Evolutionary conservation across 2,797 vertebrate species (phyloP).

Genomic region (Meda fulgida): DNA sequence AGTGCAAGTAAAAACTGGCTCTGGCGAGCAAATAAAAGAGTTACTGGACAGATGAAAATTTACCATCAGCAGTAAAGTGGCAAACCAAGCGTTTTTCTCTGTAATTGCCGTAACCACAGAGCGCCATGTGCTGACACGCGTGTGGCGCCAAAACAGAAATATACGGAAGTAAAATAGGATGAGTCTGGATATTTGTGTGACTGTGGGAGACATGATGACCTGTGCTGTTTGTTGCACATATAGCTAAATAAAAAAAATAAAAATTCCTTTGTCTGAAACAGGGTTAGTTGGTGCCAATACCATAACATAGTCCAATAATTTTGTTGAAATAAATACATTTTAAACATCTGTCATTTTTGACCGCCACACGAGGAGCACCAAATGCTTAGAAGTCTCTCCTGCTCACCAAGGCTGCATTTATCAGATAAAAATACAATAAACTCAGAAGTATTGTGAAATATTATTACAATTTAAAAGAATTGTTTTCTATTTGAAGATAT

Average conservation of each 20-base stretch:
- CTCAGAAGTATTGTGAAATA: not conserved
- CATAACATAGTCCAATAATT: not conserved
- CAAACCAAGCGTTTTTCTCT: not conserved
- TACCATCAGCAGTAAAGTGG: slow-evolving; percentile 24
- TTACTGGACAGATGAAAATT: not conserved
- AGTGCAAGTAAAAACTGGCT: not conserved
- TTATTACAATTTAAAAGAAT: not conserved
- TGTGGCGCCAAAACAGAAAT: not conserved
- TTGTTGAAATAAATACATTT: no score
- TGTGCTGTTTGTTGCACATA: not conserved
- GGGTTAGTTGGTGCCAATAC: not conserved
- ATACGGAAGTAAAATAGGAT: not conserved
- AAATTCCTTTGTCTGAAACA: not conserved
- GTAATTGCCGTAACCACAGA: not conserved
- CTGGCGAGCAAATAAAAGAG: slow-evolving; percentile 4
- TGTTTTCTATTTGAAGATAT: not conserved
- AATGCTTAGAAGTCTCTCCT: not conserved
- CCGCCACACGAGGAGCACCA: no score
- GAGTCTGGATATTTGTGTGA: not conserved
- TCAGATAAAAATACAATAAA: not conserved
- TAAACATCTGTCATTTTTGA: no score
- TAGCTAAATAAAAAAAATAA: not conserved
- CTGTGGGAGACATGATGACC: slow-evolving; percentile 9
- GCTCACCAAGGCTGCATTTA: not conserved
- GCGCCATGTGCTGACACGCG: slow-evolving; percentile 2